A percentile compares a stretch with the other conserved stretches of the same genome.
phyloP scores from a whole-genome alignment of 2,888 invertebrate genomes.

The Liopterus haemorrhoidalis region DNA sequence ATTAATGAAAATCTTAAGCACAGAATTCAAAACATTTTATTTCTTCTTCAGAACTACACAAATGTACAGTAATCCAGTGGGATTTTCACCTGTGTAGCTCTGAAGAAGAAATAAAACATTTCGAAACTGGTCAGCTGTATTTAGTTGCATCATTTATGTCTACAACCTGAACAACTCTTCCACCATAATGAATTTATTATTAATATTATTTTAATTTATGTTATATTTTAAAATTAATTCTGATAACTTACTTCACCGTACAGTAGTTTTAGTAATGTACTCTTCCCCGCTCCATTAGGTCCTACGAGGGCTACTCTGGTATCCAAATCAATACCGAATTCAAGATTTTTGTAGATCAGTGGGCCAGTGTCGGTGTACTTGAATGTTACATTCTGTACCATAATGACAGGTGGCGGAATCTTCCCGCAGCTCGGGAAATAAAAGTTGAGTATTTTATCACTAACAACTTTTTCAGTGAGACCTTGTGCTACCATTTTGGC shows the following conservation, averaged over 20 bases:
- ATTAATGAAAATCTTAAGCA: no score
- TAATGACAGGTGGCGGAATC: conserved; percentile 97
- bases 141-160: no score
- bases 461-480: conserved; percentile 87
- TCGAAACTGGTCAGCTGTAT: no score
- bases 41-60: no score
- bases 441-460: conserved; percentile 88
- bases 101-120: no score
- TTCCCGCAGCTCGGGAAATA: conserved; percentile 94
- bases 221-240: conserved; percentile 1
- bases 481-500: conserved; percentile 99
- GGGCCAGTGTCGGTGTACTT: conserved; percentile 81
- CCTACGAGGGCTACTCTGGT: conserved; percentile 91
- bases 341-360: conserved; percentile 92
- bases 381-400: conserved; percentile 98
- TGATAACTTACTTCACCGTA: conserved; percentile 83
- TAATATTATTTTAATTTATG: conserved; percentile 17
- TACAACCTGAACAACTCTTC: no score
- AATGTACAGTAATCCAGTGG: no score
- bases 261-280: conserved; percentile 90
- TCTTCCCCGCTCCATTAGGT: conserved; percentile 98
- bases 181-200: not conserved
- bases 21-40: no score
- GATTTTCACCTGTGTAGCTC: no score
- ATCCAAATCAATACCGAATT: conserved; percentile 98